Conservation (phyloP, 1,140 invertebrate genomes). For the Stegodyphus mimosarum region DNA sequence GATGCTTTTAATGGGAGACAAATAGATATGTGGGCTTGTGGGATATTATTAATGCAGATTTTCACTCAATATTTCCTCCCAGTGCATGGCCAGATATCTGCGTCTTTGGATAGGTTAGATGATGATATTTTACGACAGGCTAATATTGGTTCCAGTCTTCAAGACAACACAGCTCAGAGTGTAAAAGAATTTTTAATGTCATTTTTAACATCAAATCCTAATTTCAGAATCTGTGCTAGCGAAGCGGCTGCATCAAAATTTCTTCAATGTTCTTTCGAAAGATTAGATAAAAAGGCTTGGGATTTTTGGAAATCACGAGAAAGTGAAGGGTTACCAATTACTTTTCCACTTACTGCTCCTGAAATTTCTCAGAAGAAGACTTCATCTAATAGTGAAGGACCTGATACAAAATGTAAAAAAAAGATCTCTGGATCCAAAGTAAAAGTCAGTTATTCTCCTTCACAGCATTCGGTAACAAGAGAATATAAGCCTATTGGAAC, state of each 20-base stretch:
- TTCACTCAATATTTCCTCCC: conserved; percentile 23
- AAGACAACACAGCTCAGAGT: not conserved
- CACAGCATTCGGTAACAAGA: too few relatives aligned
- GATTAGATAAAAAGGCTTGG: conserved; percentile 1
- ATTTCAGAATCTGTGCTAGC: not conserved
- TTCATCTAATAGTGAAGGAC: too few relatives aligned
- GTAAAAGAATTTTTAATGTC: conserved; percentile 7
- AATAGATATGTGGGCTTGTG: conserved; percentile 15
- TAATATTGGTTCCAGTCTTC: conserved; percentile 5
- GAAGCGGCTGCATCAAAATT: not conserved
- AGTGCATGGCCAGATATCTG: too few relatives aligned
- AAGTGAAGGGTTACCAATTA: too few relatives aligned
- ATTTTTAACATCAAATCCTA: conserved; percentile 7
- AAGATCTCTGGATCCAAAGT: too few relatives aligned
- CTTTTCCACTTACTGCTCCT: too few relatives aligned
- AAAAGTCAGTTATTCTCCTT: too few relatives aligned
- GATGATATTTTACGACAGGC: not conserved
- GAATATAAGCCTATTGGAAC: too few relatives aligned
- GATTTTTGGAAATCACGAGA: conserved; percentile 7
- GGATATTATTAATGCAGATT: conserved; percentile 10
- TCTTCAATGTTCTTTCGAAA: not conserved
- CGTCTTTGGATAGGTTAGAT: not conserved
- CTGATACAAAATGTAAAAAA: too few relatives aligned
- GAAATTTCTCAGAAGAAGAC: too few relatives aligned
- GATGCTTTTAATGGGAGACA: not conserved